A percentile compares a stretch with the other conserved stretches of the same genome.
Evolutionary conservation across 2,797 vertebrate genomes (phyloP).

Genomic region (Myiotriccus ornatus): DNA sequence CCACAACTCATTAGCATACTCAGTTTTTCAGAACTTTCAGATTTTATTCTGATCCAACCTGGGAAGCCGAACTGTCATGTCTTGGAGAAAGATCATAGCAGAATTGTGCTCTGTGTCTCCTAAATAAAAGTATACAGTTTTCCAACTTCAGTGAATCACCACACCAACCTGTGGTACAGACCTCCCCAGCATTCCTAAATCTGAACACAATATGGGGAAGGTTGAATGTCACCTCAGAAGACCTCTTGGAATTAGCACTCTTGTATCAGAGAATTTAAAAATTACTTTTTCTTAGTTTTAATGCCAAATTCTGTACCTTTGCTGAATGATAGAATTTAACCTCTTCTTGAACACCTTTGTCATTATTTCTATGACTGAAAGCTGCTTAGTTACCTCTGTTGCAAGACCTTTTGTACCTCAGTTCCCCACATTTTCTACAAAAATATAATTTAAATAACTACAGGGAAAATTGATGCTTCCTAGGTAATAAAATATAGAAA

Average conservation of each 20-base stretch:
- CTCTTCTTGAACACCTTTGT: neutral
- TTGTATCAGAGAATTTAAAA: neutral
- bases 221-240: neutral
- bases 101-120: neutral
- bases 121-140: neutral
- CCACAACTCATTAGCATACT: neutral
- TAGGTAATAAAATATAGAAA: neutral
- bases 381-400: neutral
- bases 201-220: neutral
- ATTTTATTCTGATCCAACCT: neutral
- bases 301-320: neutral
- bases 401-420: neutral
- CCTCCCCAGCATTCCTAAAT: neutral
- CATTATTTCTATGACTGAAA: neutral
- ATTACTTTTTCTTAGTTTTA: neutral
- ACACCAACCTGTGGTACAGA: neutral
- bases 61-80: neutral
- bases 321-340: neutral
- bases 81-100: neutral
- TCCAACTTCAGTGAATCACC: neutral
- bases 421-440: neutral
- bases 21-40: neutral
- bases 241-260: neutral
- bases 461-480: neutral
- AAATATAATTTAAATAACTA: neutral